A percentile compares a stretch with the other conserved stretches of the same genome.
Conservation (phyloP, 2,888 invertebrate genomes). For the Drosophila melanosoma region DNA sequence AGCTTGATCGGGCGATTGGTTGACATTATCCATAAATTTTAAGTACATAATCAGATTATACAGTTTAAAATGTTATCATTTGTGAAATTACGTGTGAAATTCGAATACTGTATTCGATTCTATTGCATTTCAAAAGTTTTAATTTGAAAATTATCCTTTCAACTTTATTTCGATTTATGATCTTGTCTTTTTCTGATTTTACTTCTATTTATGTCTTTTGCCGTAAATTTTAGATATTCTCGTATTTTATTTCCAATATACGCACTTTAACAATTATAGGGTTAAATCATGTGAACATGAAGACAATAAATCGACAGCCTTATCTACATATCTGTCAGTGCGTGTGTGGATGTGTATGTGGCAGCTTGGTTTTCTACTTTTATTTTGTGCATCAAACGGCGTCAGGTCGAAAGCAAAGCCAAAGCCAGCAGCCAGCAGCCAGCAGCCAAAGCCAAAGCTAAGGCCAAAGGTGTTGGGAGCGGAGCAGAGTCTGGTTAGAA, state of each 20-base stretch:
- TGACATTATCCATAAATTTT: no score
- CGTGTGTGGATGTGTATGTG: neutral
- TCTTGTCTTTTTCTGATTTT: neutral
- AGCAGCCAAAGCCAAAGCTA: slow-evolving; percentile 22
- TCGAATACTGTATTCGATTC: neutral
- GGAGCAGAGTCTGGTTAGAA: slow-evolving; percentile 32
- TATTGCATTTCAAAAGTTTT: neutral
- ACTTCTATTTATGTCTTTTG: neutral
- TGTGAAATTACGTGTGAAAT: no score
- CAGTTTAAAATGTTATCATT: neutral
- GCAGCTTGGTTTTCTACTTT: neutral
- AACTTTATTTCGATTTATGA: neutral
- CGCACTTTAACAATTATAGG: slow-evolving; percentile 42
- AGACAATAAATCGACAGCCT: slow-evolving; percentile 15
- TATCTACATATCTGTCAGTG: slow-evolving; percentile 24
- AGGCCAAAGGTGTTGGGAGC: slow-evolving; percentile 24
- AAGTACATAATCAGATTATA: no score
- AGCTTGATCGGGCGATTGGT: no score
- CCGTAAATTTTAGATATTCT: neutral
- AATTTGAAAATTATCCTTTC: neutral
- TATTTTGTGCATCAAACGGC: slow-evolving; percentile 22
- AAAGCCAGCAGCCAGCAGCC: slow-evolving; percentile 9
- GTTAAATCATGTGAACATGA: slow-evolving; percentile 62
- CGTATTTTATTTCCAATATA: neutral
- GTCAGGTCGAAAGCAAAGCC: slow-evolving; percentile 20